These are phyloP conservation scores for Oxygymnocypris stewartii DNA, from an alignment of 2,113 vertebrate genomes.

Conservation along the genomic window DNA sequence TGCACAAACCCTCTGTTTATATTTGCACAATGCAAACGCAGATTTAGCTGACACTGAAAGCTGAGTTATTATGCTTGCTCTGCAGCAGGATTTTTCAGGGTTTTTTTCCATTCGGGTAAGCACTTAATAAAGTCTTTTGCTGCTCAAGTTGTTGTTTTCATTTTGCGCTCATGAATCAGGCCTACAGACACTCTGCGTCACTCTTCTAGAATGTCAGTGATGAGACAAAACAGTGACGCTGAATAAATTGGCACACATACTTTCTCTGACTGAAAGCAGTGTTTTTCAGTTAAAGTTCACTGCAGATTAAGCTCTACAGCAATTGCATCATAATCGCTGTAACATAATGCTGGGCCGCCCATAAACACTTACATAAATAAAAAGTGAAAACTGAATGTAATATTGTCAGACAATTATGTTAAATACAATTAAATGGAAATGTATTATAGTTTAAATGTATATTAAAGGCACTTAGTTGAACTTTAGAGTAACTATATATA, in stretches of 20 bases:
- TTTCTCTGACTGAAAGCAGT: background rate
- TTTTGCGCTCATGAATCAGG: background rate
- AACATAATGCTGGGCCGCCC: background rate
- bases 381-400: no score
- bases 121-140: background rate
- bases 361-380: no score
- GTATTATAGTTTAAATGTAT: no score
- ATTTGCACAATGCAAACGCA: conserved; percentile 10
- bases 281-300: background rate
- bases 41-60: conserved; percentile 16
- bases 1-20: conserved; percentile 48
- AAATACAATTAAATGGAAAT: no score
- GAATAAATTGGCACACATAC: background rate
- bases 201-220: background rate
- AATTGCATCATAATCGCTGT: background rate
- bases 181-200: background rate
- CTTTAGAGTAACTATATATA: no score
- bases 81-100: background rate
- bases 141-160: background rate
- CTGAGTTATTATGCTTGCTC: background rate
- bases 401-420: no score
- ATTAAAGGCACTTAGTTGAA: no score
- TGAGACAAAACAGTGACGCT: background rate
- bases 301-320: background rate
- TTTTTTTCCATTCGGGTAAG: background rate